Base-by-base conservation (phyloP, 1,140 invertebrate species). In the Brachionus paranguensis region DNA sequence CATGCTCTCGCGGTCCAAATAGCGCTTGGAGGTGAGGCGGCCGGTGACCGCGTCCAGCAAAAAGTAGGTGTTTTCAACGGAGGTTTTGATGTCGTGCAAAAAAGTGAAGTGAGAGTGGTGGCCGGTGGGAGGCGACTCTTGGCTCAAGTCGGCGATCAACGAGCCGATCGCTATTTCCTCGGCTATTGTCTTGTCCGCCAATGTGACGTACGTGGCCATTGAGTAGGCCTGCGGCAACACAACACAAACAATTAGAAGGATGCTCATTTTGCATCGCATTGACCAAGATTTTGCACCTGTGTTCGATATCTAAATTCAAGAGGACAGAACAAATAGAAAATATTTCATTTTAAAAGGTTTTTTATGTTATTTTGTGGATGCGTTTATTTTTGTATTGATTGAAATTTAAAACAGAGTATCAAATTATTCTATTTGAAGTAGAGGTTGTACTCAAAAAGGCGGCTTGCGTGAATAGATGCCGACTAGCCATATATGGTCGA, bases 341-440 rank as follows among this genome's bases (percentile, higher is more conserved):
- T 60, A 60, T 60, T 60, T 20, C 27, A 72, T 43, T 72, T 72
- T 72, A 72, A 72, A 47, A 72, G 68, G 41, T 72, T 72, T 47
- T 72, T 72, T 72, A 47, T 17, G 12, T 12, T 33, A n/a, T 14
- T 33, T 68, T 68, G 5, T 68, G 27, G 24, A 8, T n/a, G 24
- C 14, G n/a, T 33, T 29, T 68, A 37, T 68, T 68, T 33, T 33
- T 68, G n/a, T 33, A 41, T 72, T 72, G 68, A 72, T 72, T 72
- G 68, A 72, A 72, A 72, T 72, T 72, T 43, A 72, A 72, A 72
- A 72, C 68, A 72, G 47, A 41, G 68, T 72, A 72, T 72, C 68
- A 72, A 72, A 72, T 72, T 72, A 72, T 72, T 41, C 68, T 72
- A 68, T 41, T 68, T 68, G 65, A 68, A 68, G 41, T 68, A 68